Conservation (phyloP, 2,797 vertebrate genomes). For the Parambassis ranga region DNA sequence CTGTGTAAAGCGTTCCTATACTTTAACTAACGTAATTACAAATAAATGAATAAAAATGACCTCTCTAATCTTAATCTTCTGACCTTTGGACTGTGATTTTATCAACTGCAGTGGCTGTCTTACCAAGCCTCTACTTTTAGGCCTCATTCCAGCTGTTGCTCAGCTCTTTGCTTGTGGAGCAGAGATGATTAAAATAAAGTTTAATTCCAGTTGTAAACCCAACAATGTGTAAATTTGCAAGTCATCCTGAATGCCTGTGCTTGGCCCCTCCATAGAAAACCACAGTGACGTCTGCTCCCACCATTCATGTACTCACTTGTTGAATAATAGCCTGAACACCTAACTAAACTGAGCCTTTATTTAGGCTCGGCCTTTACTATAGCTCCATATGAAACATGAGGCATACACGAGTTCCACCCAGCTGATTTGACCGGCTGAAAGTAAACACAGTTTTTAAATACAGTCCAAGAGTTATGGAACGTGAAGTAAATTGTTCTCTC, state of each 20-base stretch:
- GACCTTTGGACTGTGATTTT: not conserved
- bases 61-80: too few species aligned
- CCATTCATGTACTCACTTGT: slow-evolving; percentile 11
- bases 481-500: not conserved
- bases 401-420: not conserved
- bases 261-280: slow-evolving; percentile 45
- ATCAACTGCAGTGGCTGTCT: too few species aligned
- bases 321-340: not conserved
- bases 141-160: not conserved
- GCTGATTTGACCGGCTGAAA: not conserved
- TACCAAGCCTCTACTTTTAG: not conserved
- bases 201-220: slow-evolving; percentile 26
- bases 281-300: not conserved
- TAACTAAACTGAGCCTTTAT: not conserved
- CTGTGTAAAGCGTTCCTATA: too few species aligned
- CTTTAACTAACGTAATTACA: too few species aligned
- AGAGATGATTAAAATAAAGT: slow-evolving; percentile 1
- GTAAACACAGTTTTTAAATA: not conserved
- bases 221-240: slow-evolving; percentile 49
- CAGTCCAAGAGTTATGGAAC: too few species aligned
- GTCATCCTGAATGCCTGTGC: slow-evolving; percentile 41
- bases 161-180: not conserved
- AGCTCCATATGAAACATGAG: slow-evolving; percentile 3
- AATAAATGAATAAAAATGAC: too few species aligned
- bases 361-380: too few species aligned